Conservation (phyloP, 2,797 vertebrate genomes). For the Rhinophrynus dorsalis region DNA sequence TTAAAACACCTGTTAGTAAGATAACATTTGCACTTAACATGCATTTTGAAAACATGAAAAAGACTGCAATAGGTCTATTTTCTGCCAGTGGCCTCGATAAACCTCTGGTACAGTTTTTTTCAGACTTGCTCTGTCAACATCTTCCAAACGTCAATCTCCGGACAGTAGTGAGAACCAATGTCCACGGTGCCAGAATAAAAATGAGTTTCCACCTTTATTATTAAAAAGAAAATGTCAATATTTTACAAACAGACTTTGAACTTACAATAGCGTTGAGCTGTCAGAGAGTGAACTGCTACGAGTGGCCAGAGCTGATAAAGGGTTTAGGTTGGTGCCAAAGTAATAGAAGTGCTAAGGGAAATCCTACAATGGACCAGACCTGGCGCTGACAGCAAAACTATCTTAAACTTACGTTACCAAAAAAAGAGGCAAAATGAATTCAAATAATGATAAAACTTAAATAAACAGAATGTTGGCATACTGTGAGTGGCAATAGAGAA, state of each 20-base stretch:
- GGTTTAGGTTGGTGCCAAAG: slow-evolving; percentile 32
- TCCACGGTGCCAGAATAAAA: slow-evolving; percentile 25
- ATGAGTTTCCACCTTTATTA: slow-evolving; percentile 23
- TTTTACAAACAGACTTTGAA: slow-evolving; percentile 32
- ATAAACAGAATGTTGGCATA: neutral
- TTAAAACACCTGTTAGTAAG: neutral
- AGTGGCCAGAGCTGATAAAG: slow-evolving; percentile 45
- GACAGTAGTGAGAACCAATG: neutral
- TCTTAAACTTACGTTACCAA: neutral
- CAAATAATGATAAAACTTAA: slow-evolving; percentile 6
- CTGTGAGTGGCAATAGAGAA: neutral
- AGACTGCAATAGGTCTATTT: neutral
- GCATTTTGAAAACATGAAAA: slow-evolving; percentile 3
- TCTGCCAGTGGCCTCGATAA: neutral
- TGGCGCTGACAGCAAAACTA: slow-evolving; percentile 4
- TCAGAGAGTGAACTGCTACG: neutral
- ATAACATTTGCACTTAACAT: slow-evolving; percentile 2
- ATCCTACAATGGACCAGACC: slow-evolving; percentile 18
- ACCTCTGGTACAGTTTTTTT: neutral
- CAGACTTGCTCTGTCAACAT: slow-evolving; percentile 10
- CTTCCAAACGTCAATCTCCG: slow-evolving; percentile 29
- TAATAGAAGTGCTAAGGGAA: neutral
- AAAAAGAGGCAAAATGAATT: neutral
- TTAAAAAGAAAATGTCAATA: slow-evolving; percentile 3
- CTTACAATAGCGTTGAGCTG: slow-evolving; percentile 29